phyloP scores from a whole-genome alignment of 2,888 invertebrate genomes.

The Pemphredon lugubris region DNA sequence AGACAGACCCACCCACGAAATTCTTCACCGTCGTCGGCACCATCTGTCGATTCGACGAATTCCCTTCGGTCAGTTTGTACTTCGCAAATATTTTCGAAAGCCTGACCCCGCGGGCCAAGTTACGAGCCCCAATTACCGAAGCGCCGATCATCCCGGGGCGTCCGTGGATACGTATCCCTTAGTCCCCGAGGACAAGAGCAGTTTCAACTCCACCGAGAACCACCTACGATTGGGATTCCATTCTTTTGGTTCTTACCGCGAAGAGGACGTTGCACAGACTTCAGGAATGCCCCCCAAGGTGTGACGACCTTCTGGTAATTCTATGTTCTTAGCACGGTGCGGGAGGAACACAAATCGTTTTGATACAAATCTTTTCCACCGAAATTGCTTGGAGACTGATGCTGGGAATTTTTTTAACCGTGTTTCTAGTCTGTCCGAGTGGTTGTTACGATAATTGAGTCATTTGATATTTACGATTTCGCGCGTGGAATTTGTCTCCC shows the following conservation, averaged over 20 bases:
- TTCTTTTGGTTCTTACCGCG: constrained; percentile 18
- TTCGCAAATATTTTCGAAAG: constrained; percentile 55
- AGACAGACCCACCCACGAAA: constrained; percentile 75
- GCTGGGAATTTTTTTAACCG: not conserved
- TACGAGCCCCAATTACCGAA: constrained; percentile 54
- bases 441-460: no score
- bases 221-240: constrained; percentile 59
- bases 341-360: constrained; percentile 18
- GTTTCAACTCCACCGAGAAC: constrained; percentile 34
- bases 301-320: constrained; percentile 41
- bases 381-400: not conserved
- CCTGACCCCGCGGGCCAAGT: constrained; percentile 61
- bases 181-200: constrained; percentile 48
- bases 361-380: constrained; percentile 18
- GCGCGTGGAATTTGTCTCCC: no score
- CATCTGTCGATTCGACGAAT: constrained; percentile 70
- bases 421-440: no score
- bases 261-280: constrained; percentile 26
- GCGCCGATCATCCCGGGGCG: constrained; percentile 19
- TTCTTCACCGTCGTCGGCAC: constrained; percentile 60
- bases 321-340: constrained; percentile 31
- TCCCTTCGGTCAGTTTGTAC: constrained; percentile 22
- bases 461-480: no score
- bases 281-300: constrained; percentile 62
- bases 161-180: constrained; percentile 24